Evolutionary conservation across 2,113 vertebrate species (phyloP), one percentile per base, ranked within the genome.

Genomic region (Chionomys nivalis): DNA sequence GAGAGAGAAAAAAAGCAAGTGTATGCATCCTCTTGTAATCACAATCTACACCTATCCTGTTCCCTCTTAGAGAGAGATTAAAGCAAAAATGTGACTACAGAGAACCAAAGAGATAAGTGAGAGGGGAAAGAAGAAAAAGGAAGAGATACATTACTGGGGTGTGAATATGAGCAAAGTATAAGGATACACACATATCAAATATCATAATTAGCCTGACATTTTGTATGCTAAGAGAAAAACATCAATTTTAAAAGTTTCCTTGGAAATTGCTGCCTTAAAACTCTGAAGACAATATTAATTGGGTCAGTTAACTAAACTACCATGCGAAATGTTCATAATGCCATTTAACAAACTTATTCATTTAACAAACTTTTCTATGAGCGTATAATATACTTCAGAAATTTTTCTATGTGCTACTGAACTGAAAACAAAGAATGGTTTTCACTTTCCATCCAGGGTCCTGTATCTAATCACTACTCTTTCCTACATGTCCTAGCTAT

Each of bases 281-380:
- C 52, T 63, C 24, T 79, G 68, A 28, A 97, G 88, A 87, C 68
- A 94, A 58, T n/a, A 5, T 81, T 92, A 94, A 78, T 13, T 93
- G 33, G 9, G 86, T 92, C 16, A 93, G 90, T 86, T 24, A 28
- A 36, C 49, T 82, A 88, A 77, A 26, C 8, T 9, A 63, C 12
- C 21, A 82, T 94, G 78, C 91, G 3, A 24, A 92, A 92, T 89
- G 81, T 44, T 78, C 24, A 63, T 76, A 42, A 21, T 94, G 23
- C 31, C 73, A 70, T 72, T 97, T n/a, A n/a, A n/a, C n/a, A n/a
- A n/a, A n/a, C n/a, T n/a, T 33, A 73, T 81, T 92, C 49, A 86
- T 63, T 93, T 89, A 94, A 83, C 23, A 61, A 81, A 94, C 26
- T 24, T 16, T 90, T 93, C 87, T 63, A 63, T 85, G 31, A 90